Conservation (phyloP, 2,888 invertebrate species). For the Orgyia antiqua region DNA sequence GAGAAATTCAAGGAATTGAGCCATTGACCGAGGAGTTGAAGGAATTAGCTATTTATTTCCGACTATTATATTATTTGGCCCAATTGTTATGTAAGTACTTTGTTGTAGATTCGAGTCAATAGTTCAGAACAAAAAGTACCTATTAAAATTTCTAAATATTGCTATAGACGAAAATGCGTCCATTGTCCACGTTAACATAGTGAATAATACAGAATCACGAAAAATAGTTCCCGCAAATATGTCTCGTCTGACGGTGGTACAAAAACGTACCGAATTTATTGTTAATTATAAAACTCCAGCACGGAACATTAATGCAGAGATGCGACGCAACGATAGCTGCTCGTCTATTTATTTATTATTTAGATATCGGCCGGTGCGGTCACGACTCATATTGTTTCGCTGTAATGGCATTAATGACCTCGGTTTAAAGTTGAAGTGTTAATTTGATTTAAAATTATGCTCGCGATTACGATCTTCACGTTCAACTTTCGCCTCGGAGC, state of each 20-base stretch:
- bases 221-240: no score
- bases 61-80: constrained; percentile 38
- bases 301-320: constrained; percentile 71
- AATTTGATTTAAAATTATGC: constrained; percentile 78
- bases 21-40: constrained; percentile 33
- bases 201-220: no score
- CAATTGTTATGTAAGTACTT: no score
- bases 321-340: constrained; percentile 63
- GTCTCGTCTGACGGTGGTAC: constrained; percentile 43
- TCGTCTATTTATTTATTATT: constrained; percentile 77
- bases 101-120: no score
- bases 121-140: no score
- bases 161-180: no score
- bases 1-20: constrained; percentile 47
- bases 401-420: constrained; percentile 75
- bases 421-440: constrained; percentile 77
- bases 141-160: no score
- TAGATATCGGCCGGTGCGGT: constrained; percentile 71
- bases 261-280: constrained; percentile 76
- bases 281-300: constrained; percentile 76
- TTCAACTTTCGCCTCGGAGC: constrained; percentile 69
- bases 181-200: no score
- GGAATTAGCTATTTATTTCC: constrained; percentile 57
- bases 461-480: constrained; percentile 68
- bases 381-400: constrained; percentile 75